phyloP scores from a whole-genome alignment of 2,797 vertebrate species.

The Petrocephalus schoutedeni region DNA sequence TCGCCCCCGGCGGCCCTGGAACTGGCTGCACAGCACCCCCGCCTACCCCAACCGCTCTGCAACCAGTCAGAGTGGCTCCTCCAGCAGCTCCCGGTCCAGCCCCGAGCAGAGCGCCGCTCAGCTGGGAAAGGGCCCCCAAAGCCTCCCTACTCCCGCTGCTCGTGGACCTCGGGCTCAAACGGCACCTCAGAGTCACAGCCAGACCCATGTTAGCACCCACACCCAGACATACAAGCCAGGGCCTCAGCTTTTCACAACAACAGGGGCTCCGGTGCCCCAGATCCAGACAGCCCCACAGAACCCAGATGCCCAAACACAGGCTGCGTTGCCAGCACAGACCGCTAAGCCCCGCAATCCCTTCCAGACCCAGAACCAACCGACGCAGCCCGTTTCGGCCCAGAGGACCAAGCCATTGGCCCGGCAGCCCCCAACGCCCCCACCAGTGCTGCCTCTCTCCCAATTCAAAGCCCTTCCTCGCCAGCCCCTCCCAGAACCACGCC shows the following conservation, averaged over 20 bases:
- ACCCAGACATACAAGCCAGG: slow-evolving; percentile 30
- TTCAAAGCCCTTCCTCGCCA: slow-evolving; percentile 58
- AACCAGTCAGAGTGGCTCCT: slow-evolving; percentile 21
- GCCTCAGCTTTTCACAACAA: slow-evolving; percentile 33
- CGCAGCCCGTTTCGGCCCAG: neutral
- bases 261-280: slow-evolving; percentile 40
- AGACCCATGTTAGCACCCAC: slow-evolving; percentile 4
- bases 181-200: neutral
- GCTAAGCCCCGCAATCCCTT: slow-evolving; percentile 8
- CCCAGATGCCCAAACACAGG: slow-evolving; percentile 26
- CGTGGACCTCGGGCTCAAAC: slow-evolving; percentile 18
- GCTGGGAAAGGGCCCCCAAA: neutral
- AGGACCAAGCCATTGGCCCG: neutral
- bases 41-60: slow-evolving; percentile 49
- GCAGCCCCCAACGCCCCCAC: slow-evolving; percentile 53
- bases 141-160: neutral
- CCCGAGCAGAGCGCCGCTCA: neutral
- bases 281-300: slow-evolving; percentile 29
- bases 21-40: slow-evolving; percentile 58
- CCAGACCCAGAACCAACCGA: neutral
- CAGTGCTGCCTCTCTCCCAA: slow-evolving; percentile 48
- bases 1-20: slow-evolving; percentile 53
- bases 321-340: neutral
- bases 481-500: slow-evolving; percentile 38
- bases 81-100: slow-evolving; percentile 29